These are phyloP conservation scores for Nemotelus nigrinus DNA, from an alignment of 2,888 invertebrate genomes.

Conservation along the genomic window DNA sequence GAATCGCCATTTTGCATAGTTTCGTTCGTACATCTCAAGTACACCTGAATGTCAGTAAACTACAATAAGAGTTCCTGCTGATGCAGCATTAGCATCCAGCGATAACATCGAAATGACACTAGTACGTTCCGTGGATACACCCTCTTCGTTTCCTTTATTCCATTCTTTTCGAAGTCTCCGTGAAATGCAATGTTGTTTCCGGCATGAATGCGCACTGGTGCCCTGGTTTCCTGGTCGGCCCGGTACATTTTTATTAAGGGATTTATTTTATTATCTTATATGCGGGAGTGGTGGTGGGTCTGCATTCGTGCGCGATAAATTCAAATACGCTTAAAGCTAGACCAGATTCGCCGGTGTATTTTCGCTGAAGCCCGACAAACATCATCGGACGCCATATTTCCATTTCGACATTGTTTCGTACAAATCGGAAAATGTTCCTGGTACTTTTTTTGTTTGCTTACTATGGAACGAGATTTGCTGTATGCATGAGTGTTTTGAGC, in stretches of 20 bases:
- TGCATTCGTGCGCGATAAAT: conserved; percentile 46
- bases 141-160: conserved; percentile 26
- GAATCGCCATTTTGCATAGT: not conserved
- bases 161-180: conserved; percentile 22
- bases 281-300: conserved; percentile 36
- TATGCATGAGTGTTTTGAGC: no score
- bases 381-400: conserved; percentile 23
- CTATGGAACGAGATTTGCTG: no score
- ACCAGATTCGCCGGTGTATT: conserved; percentile 17
- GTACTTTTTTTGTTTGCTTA: no score
- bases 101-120: conserved; percentile 29
- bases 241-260: conserved; percentile 46
- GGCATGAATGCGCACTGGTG: not conserved
- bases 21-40: not conserved
- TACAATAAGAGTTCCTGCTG: conserved; percentile 38
- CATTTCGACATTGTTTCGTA: conserved; percentile 13
- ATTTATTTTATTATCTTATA: conserved; percentile 50
- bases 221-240: conserved; percentile 31
- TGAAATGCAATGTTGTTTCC: no score
- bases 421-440: not conserved
- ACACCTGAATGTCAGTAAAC: conserved; percentile 26
- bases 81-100: conserved; percentile 38
- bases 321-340: conserved; percentile 42
- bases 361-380: conserved; percentile 1
- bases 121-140: conserved; percentile 3